These are phyloP conservation scores for Clivina fossor DNA, from an alignment of 2,888 invertebrate genomes.

Conservation along the genomic window DNA sequence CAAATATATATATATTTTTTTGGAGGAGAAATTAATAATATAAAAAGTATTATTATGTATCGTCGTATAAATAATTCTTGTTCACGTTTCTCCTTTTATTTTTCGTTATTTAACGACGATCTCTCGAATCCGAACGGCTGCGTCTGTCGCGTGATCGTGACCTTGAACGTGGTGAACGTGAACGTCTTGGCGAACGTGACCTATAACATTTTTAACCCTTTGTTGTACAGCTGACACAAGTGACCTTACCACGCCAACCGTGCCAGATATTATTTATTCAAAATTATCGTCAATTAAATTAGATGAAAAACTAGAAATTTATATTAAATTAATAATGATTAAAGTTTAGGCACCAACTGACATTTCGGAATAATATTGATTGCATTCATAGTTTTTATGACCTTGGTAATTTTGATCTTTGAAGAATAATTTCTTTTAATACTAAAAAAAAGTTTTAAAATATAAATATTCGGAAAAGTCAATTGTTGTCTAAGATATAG, in stretches of 20 bases:
- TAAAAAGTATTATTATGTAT: too few relatives aligned
- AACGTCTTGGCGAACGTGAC: slow-evolving; percentile 53
- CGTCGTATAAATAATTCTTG: too few relatives aligned
- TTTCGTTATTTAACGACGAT: slow-evolving; percentile 54
- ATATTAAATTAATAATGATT: slow-evolving; percentile 6
- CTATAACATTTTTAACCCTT: slow-evolving; percentile 45
- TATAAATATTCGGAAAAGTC: too few relatives aligned
- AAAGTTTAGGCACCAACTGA: too few relatives aligned
- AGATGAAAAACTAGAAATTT: neutral
- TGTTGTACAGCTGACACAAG: neutral
- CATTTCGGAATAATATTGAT: too few relatives aligned
- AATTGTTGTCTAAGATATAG: too few relatives aligned
- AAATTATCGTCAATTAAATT: slow-evolving; percentile 6
- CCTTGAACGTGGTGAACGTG: slow-evolving; percentile 54
- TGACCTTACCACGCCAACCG: slow-evolving; percentile 22
- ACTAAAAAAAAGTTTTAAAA: too few relatives aligned
- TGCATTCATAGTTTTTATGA: too few relatives aligned
- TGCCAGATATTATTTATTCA: slow-evolving; percentile 3
- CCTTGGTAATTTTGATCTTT: too few relatives aligned
- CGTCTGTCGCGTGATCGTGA: slow-evolving; percentile 60
- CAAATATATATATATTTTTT: too few relatives aligned
- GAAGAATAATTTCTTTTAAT: too few relatives aligned
- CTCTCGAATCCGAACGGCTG: slow-evolving; percentile 61
- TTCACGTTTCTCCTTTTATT: neutral
- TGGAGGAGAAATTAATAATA: too few relatives aligned